These are phyloP conservation scores for Cheilinus undulatus DNA, from an alignment of 2,113 vertebrate genomes.

Conservation along the genomic window DNA sequence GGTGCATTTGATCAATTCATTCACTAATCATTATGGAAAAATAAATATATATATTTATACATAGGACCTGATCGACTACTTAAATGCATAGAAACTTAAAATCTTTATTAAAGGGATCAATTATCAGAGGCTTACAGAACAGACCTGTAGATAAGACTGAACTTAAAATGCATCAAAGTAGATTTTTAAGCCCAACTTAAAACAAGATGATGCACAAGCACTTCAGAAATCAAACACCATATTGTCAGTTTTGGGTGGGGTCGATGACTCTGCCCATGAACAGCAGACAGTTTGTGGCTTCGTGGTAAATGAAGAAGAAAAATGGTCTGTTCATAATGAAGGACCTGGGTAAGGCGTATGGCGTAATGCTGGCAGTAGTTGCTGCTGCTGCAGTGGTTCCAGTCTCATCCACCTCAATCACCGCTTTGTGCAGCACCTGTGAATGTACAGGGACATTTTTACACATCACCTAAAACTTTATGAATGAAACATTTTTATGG, in stretches of 20 bases:
- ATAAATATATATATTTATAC: no score
- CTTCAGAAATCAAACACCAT: background rate
- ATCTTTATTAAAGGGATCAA: constrained; percentile 25
- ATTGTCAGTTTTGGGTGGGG: constrained; percentile 79
- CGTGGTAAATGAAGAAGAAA: constrained; percentile 93
- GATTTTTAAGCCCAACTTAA: background rate
- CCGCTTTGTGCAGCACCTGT: constrained; percentile 90
- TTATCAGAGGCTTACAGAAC: background rate
- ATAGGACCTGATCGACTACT: no score
- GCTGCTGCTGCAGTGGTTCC: constrained; percentile 87
- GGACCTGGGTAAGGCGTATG: constrained; percentile 83
- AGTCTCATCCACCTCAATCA: constrained; percentile 89
- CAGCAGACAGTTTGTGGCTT: constrained; percentile 86
- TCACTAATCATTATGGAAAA: no score
- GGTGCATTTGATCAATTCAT: no score
- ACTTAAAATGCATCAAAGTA: background rate
- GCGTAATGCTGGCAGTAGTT: constrained; percentile 82
- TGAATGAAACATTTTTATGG: background rate
- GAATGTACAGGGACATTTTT: constrained; percentile 11
- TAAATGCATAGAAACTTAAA: no score
- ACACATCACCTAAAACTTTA: background rate
- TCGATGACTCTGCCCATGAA: constrained; percentile 93
- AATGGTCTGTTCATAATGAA: constrained; percentile 88
- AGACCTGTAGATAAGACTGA: background rate
- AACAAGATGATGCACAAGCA: background rate